Percentiles rank a stretch among this genome's conserved stretches.
Evolutionary conservation across 2,113 vertebrate genomes (phyloP).

Genomic region (Ifrita kowaldi): DNA sequence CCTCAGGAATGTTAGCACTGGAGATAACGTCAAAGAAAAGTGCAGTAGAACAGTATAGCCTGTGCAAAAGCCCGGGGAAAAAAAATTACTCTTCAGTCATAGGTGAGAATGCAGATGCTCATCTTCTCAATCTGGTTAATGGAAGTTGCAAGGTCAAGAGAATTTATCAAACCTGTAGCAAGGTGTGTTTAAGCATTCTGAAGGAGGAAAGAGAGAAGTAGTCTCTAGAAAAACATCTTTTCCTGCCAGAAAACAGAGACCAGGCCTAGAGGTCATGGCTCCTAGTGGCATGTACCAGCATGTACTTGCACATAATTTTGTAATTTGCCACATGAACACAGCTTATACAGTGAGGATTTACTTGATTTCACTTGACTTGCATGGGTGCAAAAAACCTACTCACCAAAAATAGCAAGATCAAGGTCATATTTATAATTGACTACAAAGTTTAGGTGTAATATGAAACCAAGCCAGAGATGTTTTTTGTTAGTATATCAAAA

Average conservation of each 20-base stretch:
- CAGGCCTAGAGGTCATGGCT: neutral
- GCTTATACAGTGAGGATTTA: neutral
- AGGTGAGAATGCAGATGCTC: neutral
- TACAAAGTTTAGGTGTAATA: neutral
- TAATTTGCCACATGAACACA: neutral
- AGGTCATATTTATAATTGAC: neutral
- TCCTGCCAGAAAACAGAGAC: neutral
- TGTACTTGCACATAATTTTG: neutral
- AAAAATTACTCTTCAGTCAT: neutral
- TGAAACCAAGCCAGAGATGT: neutral
- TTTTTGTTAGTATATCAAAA: neutral
- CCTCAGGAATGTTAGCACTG: neutral
- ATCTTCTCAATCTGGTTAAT: neutral
- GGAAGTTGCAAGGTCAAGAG: neutral
- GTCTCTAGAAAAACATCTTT: neutral
- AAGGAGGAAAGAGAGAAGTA: neutral
- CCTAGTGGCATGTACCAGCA: neutral
- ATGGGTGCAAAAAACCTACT: neutral
- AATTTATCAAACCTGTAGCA: neutral
- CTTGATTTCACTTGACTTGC: neutral
- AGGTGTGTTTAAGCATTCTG: neutral
- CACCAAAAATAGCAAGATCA: neutral
- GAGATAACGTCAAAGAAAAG: neutral
- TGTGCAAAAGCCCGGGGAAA: neutral
- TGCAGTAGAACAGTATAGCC: neutral